phyloP scores from a whole-genome alignment of 2,113 vertebrate species.

The Gila orcuttii region DNA sequence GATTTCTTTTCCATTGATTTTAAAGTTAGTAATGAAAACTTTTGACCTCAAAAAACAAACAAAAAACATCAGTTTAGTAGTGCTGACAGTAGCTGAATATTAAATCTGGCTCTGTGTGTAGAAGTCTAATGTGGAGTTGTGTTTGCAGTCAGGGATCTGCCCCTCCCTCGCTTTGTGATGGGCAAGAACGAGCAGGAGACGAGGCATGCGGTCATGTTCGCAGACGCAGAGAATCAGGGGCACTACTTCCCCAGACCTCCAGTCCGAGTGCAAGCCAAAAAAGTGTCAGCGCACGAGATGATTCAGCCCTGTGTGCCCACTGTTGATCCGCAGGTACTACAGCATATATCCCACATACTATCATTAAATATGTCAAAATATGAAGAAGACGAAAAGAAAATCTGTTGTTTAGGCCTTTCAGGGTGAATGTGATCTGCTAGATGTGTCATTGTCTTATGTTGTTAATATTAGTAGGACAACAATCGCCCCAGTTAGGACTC shows the following conservation, averaged over 20 bases:
- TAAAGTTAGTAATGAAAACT: neutral
- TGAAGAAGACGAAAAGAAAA: neutral
- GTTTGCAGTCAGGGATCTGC: constrained; percentile 91
- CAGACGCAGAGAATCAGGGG: constrained; percentile 89
- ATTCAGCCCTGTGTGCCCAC: constrained; percentile 82
- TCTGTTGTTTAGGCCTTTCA: neutral
- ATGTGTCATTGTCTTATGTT: neutral
- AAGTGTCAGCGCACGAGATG: constrained; percentile 89
- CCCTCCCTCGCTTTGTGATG: constrained; percentile 90
- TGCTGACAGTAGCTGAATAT: neutral
- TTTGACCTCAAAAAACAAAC: neutral
- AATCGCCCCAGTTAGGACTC: too few relatives aligned
- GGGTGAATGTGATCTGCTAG: neutral
- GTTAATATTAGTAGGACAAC: neutral
- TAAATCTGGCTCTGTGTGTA: neutral
- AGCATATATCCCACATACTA: neutral
- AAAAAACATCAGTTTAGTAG: neutral
- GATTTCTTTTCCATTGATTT: neutral
- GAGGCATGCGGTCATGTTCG: constrained; percentile 84
- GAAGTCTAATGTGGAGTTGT: neutral
- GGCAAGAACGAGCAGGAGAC: constrained; percentile 94
- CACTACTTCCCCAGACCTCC: constrained; percentile 93
- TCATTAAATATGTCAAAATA: neutral
- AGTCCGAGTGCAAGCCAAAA: constrained; percentile 89
- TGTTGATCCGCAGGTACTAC: constrained; percentile 82